Evolutionary conservation across 2,113 vertebrate genomes (phyloP).

Genomic region (Bettongia penicillata): DNA sequence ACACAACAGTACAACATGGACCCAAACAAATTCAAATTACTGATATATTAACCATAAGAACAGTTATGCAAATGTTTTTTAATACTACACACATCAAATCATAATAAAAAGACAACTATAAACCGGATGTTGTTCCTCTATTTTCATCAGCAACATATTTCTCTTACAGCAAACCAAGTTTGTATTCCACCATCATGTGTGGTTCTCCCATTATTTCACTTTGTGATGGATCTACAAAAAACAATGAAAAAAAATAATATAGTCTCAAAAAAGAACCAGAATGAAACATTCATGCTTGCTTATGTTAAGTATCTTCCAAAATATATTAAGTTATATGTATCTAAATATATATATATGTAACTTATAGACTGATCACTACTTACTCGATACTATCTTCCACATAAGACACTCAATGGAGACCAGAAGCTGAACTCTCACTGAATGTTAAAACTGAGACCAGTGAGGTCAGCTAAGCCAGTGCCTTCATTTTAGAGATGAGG

Average conservation of each 20-base stretch:
- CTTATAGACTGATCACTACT: not conserved
- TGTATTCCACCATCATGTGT: slow-evolving; percentile 95
- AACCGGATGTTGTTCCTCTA: slow-evolving; percentile 26
- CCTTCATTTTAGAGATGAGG: not conserved
- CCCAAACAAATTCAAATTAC: slow-evolving; percentile 44
- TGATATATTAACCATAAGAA: slow-evolving; percentile 16
- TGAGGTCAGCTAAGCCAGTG: not conserved
- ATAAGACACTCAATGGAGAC: not conserved
- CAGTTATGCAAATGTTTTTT: slow-evolving; percentile 45
- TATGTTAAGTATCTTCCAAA: not conserved
- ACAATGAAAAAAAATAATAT: slow-evolving; percentile 54
- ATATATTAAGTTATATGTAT: not conserved
- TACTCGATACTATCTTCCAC: not conserved
- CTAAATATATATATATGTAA: not conserved
- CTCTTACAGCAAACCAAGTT: slow-evolving; percentile 90
- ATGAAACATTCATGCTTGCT: not conserved
- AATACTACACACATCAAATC: slow-evolving; percentile 70
- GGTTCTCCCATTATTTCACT: slow-evolving; percentile 96
- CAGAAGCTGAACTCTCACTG: not conserved
- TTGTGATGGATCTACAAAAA: slow-evolving; percentile 90
- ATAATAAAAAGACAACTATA: slow-evolving; percentile 67
- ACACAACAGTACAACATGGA: slow-evolving; percentile 16
- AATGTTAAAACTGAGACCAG: not conserved
- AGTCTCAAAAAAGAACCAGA: slow-evolving; percentile 20
- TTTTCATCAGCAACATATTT: slow-evolving; percentile 29